Evolutionary conservation across 1,140 invertebrate genomes (phyloP).

Genomic region (Drosophila novamexicana): DNA sequence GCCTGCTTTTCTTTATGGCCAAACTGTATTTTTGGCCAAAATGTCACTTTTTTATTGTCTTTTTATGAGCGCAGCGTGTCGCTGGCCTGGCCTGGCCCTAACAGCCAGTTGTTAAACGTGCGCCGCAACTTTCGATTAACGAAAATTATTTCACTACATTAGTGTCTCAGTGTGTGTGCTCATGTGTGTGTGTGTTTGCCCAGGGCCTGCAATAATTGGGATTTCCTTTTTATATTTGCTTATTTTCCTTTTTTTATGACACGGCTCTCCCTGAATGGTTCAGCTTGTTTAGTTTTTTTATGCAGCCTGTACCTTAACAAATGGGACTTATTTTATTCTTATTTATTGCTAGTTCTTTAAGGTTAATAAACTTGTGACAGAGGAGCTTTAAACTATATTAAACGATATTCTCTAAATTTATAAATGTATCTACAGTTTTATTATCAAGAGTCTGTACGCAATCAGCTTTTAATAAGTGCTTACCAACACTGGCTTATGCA

Average conservation of each 20-base stretch:
- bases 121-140: constrained; percentile 79
- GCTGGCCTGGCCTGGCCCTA: constrained; percentile 54
- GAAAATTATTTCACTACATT: constrained; percentile 81
- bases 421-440: neutral
- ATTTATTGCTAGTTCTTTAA: constrained; percentile 1
- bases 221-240: constrained; percentile 73
- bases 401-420: neutral
- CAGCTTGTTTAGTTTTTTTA: constrained; percentile 48
- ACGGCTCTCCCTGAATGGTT: constrained; percentile 37
- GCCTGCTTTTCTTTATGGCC: constrained; percentile 54
- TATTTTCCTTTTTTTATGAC: constrained; percentile 65
- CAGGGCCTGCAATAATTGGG: constrained; percentile 34
- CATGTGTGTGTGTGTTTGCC: constrained; percentile 18
- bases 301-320: neutral
- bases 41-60: constrained; percentile 81
- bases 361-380: neutral
- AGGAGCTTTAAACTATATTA: constrained; percentile 1
- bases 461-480: too few relatives aligned
- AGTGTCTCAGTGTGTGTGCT: constrained; percentile 47
- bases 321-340: neutral
- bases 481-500: too few relatives aligned
- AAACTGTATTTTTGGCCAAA: constrained; percentile 69
- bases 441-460: too few relatives aligned
- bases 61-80: constrained; percentile 79
- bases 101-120: constrained; percentile 69